phyloP scores from a whole-genome alignment of 2,888 invertebrate species.

The Perdita meconis region DNA sequence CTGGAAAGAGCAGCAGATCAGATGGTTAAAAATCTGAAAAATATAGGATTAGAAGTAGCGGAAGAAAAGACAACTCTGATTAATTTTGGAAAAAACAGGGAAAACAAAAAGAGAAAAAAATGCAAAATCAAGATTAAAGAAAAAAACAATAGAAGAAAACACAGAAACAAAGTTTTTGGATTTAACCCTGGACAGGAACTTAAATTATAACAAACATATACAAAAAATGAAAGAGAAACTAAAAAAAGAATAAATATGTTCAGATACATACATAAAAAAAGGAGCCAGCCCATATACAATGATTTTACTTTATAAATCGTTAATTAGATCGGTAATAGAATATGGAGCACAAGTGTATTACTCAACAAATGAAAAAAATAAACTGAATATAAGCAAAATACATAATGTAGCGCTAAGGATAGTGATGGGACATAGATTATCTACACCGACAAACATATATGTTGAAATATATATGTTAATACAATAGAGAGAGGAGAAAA shows the following conservation, averaged over 20 bases:
- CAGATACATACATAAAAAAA: background rate
- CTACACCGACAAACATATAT: too few species aligned
- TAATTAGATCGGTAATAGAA: slow-evolving; percentile 4
- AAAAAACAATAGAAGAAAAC: background rate
- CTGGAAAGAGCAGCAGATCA: background rate
- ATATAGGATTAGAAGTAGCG: background rate
- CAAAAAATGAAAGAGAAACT: background rate
- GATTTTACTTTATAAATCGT: background rate
- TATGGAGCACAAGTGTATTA: too few species aligned
- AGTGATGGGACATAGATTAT: too few species aligned
- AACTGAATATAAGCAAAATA: too few species aligned
- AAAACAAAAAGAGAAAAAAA: too few species aligned
- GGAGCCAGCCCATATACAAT: background rate
- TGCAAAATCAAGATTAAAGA: too few species aligned
- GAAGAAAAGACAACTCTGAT: slow-evolving; percentile 1
- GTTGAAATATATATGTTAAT: too few species aligned
- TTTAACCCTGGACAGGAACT: background rate
- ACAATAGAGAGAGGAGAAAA: too few species aligned
- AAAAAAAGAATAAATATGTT: background rate
- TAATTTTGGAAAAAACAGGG: too few species aligned
- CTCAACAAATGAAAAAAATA: too few species aligned
- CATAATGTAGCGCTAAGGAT: too few species aligned
- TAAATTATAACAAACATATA: background rate
- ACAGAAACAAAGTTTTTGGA: background rate
- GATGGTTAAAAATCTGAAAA: background rate